Conservation (phyloP, 2,113 vertebrate species). For the Astatotilapia flaviijosephi region DNA sequence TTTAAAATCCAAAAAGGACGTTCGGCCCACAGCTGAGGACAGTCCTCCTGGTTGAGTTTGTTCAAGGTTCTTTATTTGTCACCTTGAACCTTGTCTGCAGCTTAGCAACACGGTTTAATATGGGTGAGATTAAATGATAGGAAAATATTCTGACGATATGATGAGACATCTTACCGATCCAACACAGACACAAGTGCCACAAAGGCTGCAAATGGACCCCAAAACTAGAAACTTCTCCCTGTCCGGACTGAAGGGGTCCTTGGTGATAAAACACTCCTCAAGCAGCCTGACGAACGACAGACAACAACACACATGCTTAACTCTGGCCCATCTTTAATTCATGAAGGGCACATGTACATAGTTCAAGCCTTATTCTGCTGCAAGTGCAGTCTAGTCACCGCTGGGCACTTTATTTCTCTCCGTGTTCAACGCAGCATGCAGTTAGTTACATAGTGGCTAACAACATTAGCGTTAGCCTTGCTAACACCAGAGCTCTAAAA, state of each 20-base stretch:
- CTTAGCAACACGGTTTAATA: background rate
- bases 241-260: constrained; percentile 80
- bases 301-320: background rate
- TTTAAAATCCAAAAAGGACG: background rate
- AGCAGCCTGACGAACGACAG: constrained; percentile 67
- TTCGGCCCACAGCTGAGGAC: background rate
- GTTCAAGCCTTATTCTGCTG: accelerated
- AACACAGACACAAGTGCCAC: constrained; percentile 75
- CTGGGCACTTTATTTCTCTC: background rate
- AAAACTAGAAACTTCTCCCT: constrained; percentile 80
- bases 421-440: background rate
- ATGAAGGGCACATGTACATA: background rate
- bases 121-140: background rate
- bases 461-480: background rate
- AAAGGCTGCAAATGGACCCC: constrained; percentile 78
- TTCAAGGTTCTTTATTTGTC: too few relatives aligned
- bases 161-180: constrained; percentile 65
- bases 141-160: background rate
- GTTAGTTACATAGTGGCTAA: background rate
- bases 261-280: constrained; percentile 83
- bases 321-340: background rate
- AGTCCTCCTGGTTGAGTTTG: background rate
- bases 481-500: background rate
- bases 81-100: background rate
- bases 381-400: background rate